A percentile compares a stretch with the other conserved stretches of the same genome.
Evolutionary conservation across 1,140 invertebrate genomes (phyloP).

Genomic region (Saccostrea cuccullata): DNA sequence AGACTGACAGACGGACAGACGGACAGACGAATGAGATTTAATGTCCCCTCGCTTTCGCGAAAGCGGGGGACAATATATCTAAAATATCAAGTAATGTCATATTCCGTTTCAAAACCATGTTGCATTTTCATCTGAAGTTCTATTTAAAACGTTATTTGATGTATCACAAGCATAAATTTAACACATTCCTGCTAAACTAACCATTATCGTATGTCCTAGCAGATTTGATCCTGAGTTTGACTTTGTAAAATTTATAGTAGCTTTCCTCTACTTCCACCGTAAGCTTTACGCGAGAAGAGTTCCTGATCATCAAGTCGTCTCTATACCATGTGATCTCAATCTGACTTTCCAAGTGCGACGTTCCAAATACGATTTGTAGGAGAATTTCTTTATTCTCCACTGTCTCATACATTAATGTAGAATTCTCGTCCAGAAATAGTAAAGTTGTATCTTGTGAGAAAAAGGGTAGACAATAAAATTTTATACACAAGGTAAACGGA

Average conservation of each 20-base stretch:
- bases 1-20: too few species aligned
- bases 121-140: too few species aligned
- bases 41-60: too few species aligned
- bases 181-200: not conserved
- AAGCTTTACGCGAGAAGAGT: not conserved
- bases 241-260: not conserved
- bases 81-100: too few species aligned
- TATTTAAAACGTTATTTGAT: too few species aligned
- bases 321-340: not conserved
- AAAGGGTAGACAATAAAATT: not conserved
- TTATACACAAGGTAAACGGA: not conserved
- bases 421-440: not conserved
- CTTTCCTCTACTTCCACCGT: not conserved
- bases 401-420: not conserved
- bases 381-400: not conserved
- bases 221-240: not conserved
- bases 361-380: not conserved
- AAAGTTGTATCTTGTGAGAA: not conserved
- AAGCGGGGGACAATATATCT: too few species aligned
- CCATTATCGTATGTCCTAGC: not conserved
- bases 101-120: too few species aligned
- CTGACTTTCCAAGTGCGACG: not conserved
- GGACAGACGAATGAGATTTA: too few species aligned
- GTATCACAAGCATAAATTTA: not conserved
- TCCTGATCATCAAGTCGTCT: not conserved